These are phyloP conservation scores for Brachymystax lenok DNA, from an alignment of 2,797 vertebrate species.

Conservation along the genomic window DNA sequence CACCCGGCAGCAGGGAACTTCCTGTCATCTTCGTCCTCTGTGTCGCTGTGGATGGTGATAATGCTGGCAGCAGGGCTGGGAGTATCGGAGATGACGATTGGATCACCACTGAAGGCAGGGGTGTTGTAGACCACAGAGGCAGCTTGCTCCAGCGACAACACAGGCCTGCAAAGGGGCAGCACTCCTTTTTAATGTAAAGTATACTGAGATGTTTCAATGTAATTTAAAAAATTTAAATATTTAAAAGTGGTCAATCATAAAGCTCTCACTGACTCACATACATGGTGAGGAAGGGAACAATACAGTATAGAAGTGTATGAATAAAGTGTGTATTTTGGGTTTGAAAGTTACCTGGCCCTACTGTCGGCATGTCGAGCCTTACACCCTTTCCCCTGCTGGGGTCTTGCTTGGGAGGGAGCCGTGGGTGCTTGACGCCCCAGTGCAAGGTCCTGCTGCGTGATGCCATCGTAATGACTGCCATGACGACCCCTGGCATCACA, in stretches of 20 bases:
- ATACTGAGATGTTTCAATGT: neutral
- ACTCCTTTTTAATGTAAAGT: neutral
- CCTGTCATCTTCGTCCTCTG: conserved; percentile 94
- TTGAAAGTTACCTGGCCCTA: conserved; percentile 77
- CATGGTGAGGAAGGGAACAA: neutral
- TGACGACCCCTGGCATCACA: conserved; percentile 77
- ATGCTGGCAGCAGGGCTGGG: conserved; percentile 96
- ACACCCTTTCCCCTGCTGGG: conserved; percentile 88
- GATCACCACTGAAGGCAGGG: conserved; percentile 76
- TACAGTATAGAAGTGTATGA: neutral
- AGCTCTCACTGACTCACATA: neutral
- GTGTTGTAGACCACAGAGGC: conserved; percentile 82
- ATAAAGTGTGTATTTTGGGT: neutral
- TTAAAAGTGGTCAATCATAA: neutral
- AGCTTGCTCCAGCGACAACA: conserved; percentile 76
- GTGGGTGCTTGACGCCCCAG: conserved; percentile 81
- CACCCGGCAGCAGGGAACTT: conserved; percentile 89
- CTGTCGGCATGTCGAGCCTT: conserved; percentile 79
- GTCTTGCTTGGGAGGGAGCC: conserved; percentile 80
- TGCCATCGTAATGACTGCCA: conserved; percentile 85
- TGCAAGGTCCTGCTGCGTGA: conserved; percentile 84
- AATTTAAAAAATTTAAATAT: no score
- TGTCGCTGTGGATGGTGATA: conserved; percentile 98
- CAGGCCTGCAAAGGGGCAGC: conserved; percentile 67
- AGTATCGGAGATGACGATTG: conserved; percentile 96